Base-by-base conservation (phyloP, 2,888 invertebrate species). In the Poecilobothrus nobilitatus region DNA sequence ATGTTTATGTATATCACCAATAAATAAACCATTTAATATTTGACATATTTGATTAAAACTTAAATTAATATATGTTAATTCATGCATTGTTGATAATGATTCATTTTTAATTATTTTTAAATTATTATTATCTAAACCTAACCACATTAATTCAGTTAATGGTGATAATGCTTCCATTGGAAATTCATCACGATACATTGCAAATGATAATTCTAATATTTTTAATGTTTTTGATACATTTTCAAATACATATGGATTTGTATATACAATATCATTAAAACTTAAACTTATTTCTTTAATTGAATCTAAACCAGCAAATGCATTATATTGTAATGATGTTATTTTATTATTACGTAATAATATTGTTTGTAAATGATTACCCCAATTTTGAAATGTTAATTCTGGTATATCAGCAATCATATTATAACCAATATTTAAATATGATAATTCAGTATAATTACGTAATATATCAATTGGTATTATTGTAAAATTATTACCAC, bases 221-320 rank as follows among this genome's bases (percentile, higher is more conserved):
- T 92, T 91, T 67, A 95, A 82, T 27, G 88, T 88, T 68, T 87
- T 86, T 53, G 90, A 88, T 70, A 94, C 85, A 75, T 91, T 91
- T 70, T 86, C 85, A 78, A 95, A 93, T 21, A 93, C 90, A 77
- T 91, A 87, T 34, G 89, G 87, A 78, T 93, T 91, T 73, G 96
- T 87, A 76, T 90, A 89, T 75, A 89, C 88, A 72, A 97, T 86
- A 76, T 92, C 90, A 81, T 97, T 97, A 82, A 95, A 94, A 78
- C 95, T 95, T 73, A 97, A 83, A 82, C 92, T 93, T 73, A 97
- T 87, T 82, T 95, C 95, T 76, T 91, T 90, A 74, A 97, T 85
- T 73, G 90, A 87, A 72, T 87, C 87, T 67, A 91, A 85, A 63
- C 89, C 88, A 70, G 86, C 85, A 80, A 94, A 91, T 73, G 91